Conservation (phyloP, 2,113 vertebrate species). For the Tringa solitaria region DNA sequence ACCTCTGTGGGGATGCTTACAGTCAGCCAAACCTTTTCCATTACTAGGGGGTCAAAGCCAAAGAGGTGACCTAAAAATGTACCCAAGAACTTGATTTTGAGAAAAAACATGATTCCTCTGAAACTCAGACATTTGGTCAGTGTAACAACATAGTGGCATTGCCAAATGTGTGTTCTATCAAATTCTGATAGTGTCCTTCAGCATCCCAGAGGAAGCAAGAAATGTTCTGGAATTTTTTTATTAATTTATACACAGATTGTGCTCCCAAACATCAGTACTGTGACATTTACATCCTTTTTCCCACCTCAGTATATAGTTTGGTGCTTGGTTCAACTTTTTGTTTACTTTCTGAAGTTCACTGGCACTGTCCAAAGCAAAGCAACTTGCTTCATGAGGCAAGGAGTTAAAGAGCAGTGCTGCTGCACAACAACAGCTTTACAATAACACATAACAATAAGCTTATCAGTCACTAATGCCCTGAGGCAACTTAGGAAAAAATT, state of each 20-base stretch:
- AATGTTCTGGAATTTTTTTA: not conserved
- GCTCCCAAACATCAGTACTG: not conserved
- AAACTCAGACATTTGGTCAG: not conserved
- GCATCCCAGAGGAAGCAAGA: not conserved
- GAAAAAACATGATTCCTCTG: not conserved
- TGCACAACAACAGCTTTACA: not conserved
- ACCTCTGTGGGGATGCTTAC: rapidly evolving
- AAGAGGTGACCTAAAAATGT: not conserved
- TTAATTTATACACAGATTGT: not conserved
- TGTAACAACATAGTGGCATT: not conserved
- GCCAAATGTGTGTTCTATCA: not conserved
- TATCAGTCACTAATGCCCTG: not conserved
- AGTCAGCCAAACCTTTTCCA: not conserved
- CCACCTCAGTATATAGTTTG: not conserved
- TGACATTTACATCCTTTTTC: not conserved
- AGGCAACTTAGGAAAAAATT: not conserved
- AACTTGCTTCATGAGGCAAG: not conserved
- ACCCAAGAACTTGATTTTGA: not conserved
- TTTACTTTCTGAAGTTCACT: not conserved
- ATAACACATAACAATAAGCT: not conserved
- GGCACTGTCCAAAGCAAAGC: not conserved
- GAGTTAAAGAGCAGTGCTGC: not conserved
- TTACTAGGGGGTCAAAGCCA: not conserved
- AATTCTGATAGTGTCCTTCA: not conserved
- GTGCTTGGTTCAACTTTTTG: not conserved